Percentiles rank a stretch among this genome's conserved stretches.
Evolutionary conservation across 2,888 invertebrate genomes (phyloP).

Genomic region (Heliconius charithonia): DNA sequence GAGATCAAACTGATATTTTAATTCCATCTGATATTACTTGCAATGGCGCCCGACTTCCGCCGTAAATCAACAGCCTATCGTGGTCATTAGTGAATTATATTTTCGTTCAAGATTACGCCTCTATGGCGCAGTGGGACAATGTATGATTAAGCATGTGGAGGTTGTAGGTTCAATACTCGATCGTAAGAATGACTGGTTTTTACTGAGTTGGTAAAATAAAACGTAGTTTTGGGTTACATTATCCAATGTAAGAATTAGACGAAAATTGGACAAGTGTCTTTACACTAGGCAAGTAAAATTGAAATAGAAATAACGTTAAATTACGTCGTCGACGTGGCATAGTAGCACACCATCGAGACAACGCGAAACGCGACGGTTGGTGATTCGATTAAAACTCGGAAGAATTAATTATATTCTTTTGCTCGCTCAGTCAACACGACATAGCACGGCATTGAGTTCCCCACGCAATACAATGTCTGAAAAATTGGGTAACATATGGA

Average conservation of each 20-base stretch:
- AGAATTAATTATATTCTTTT: background rate
- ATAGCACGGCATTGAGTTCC: background rate
- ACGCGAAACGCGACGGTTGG: background rate
- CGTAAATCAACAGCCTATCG: constrained; percentile 48
- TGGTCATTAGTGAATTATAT: constrained; percentile 41
- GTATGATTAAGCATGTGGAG: background rate
- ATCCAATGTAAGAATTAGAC: background rate
- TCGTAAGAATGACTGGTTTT: background rate
- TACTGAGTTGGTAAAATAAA: background rate
- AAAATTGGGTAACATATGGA: no score
- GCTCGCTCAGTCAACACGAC: no score
- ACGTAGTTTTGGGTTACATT: background rate
- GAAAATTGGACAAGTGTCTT: background rate
- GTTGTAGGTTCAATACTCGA: background rate
- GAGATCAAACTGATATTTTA: constrained; percentile 44
- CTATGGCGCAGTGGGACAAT: background rate
- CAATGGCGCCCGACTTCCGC: constrained; percentile 48
- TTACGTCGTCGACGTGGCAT: background rate
- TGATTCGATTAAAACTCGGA: background rate
- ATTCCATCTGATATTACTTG: constrained; percentile 43
- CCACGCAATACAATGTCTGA: background rate
- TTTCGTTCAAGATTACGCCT: constrained; percentile 7
- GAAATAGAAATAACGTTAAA: background rate
- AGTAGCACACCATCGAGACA: background rate
- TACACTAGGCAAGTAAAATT: background rate